A percentile compares a stretch with the other conserved stretches of the same genome.
Conservation (phyloP, 2,797 vertebrate genomes). For the Alectoris magna region DNA sequence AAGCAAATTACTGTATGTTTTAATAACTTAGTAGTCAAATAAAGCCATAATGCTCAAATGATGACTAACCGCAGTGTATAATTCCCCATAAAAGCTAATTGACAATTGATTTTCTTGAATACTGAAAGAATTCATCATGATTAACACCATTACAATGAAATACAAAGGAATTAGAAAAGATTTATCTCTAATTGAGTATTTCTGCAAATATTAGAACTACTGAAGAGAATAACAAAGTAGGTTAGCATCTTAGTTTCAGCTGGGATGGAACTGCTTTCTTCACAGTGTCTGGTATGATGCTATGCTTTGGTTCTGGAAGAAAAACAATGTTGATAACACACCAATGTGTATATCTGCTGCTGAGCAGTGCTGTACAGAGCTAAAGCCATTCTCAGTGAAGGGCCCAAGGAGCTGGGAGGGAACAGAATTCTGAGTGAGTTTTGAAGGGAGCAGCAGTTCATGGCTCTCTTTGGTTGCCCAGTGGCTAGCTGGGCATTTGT, state of each 20-base stretch:
- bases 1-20: conserved; percentile 74
- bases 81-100: conserved; percentile 76
- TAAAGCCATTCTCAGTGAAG: too few species aligned
- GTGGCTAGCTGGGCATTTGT: too few species aligned
- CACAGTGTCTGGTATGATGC: too few species aligned
- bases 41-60: conserved; percentile 60
- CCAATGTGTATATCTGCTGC: too few species aligned
- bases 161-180: conserved; percentile 70
- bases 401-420: too few species aligned
- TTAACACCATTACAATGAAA: conserved; percentile 63
- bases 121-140: conserved; percentile 71
- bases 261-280: too few species aligned
- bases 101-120: conserved; percentile 77
- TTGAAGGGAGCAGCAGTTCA: too few species aligned
- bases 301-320: too few species aligned
- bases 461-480: too few species aligned
- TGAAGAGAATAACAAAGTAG: conserved; percentile 47
- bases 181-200: conserved; percentile 68
- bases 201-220: conserved; percentile 59
- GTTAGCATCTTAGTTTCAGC: neutral
- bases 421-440: too few species aligned
- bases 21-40: conserved; percentile 71
- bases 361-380: too few species aligned
- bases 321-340: too few species aligned
- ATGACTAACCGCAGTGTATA: conserved; percentile 56